Evolutionary conservation across 2,797 vertebrate species (phyloP).

Genomic region (Parotocinclus haroldoi): DNA sequence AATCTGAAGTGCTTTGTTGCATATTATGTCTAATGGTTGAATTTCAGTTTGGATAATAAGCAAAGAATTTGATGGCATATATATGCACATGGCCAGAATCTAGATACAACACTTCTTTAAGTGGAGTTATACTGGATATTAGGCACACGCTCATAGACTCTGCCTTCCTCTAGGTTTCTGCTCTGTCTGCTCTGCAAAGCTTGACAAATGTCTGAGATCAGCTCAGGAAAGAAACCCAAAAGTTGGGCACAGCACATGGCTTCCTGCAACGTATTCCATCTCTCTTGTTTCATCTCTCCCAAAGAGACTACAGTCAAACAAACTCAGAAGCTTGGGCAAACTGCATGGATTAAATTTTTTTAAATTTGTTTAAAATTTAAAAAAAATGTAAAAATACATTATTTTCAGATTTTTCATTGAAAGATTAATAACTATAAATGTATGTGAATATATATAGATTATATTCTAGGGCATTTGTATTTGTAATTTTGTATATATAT

Average conservation of each 20-base stretch:
- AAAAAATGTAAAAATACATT: conserved; percentile 56
- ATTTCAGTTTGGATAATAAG: no score
- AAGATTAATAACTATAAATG: conserved; percentile 47
- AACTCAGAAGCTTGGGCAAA: conserved; percentile 54
- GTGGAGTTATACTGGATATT: no score
- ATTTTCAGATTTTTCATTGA: conserved; percentile 56
- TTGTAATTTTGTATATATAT: conserved; percentile 79
- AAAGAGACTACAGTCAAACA: conserved; percentile 48
- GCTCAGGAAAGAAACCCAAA: conserved; percentile 53
- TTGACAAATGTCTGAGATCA: conserved; percentile 41
- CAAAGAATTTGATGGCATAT: no score
- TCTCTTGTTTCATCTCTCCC: conserved; percentile 40
- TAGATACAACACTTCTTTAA: no score
- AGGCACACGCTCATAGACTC: conserved; percentile 11
- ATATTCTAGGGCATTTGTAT: conserved; percentile 72
- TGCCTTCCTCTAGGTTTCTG: conserved; percentile 26
- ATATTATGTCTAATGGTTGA: no score
- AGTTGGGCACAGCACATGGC: conserved; percentile 55
- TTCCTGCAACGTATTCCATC: conserved; percentile 53
- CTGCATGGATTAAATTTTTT: conserved; percentile 67
- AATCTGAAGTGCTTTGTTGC: no score
- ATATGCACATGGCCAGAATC: no score
- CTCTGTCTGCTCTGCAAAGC: conserved; percentile 30
- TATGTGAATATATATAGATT: conserved; percentile 51
- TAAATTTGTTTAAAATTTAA: conserved; percentile 61